phyloP scores from a whole-genome alignment of 2,888 invertebrate species.

The Biston stratarius region DNA sequence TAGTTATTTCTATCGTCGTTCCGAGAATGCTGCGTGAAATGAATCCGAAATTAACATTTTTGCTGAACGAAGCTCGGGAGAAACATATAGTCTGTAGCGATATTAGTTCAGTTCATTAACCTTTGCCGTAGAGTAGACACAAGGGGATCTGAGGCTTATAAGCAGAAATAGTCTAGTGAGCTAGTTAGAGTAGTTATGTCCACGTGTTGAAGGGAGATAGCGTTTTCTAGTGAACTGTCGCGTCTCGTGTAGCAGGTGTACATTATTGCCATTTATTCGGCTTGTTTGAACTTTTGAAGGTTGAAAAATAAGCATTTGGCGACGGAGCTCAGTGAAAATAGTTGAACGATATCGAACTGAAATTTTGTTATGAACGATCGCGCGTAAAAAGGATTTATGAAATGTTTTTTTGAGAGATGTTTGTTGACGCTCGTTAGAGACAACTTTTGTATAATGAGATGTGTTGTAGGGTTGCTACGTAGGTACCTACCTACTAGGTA shows the following conservation, averaged over 20 bases:
- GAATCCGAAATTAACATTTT: slow-evolving; percentile 67
- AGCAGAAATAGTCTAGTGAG: slow-evolving; percentile 22
- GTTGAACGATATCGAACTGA: slow-evolving; percentile 26
- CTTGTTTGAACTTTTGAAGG: slow-evolving; percentile 81
- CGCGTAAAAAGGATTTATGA: slow-evolving; percentile 18
- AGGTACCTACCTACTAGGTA: not conserved
- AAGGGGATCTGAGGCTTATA: slow-evolving; percentile 45
- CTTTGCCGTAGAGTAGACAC: slow-evolving; percentile 51
- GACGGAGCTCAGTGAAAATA: slow-evolving; percentile 30
- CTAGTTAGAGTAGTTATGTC: slow-evolving; percentile 39
- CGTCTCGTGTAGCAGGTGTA: slow-evolving; percentile 78
- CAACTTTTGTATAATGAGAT: slow-evolving; percentile 15
- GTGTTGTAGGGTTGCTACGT: not conserved
- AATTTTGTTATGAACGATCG: slow-evolving; percentile 21
- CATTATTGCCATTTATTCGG: slow-evolving; percentile 73
- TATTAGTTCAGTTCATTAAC: slow-evolving; percentile 83
- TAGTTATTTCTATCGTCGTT: slow-evolving; percentile 59
- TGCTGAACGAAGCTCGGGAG: slow-evolving; percentile 42
- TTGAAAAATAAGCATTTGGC: slow-evolving; percentile 72
- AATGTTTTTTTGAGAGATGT: slow-evolving; percentile 5
- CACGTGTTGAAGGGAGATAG: slow-evolving; percentile 51
- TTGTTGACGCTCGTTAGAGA: slow-evolving; percentile 11
- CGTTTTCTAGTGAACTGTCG: slow-evolving; percentile 71
- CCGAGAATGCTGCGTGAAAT: slow-evolving; percentile 59
- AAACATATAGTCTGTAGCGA: slow-evolving; percentile 45